Conservation (phyloP, 2,113 vertebrate genomes). For the Lophochroa leadbeateri region DNA sequence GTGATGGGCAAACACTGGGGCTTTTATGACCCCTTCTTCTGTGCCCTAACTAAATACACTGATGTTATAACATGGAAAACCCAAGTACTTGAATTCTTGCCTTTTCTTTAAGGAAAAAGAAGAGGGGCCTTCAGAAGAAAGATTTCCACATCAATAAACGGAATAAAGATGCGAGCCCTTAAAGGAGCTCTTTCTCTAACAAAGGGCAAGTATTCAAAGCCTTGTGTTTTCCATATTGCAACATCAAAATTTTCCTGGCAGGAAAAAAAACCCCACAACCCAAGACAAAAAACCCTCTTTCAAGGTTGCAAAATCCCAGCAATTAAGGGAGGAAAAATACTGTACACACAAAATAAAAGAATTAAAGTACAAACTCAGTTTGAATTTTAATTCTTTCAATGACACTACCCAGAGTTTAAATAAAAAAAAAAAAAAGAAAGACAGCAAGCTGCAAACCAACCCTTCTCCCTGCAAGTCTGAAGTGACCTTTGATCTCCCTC, state of each 20-base stretch:
- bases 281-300: slow-evolving; percentile 14
- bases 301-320: slow-evolving; percentile 29
- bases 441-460: background rate
- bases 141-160: slow-evolving; percentile 14
- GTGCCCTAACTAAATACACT: slow-evolving; percentile 45
- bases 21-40: slow-evolving; percentile 6
- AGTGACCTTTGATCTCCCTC: background rate
- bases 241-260: slow-evolving; percentile 67
- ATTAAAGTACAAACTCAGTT: slow-evolving; percentile 20
- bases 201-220: slow-evolving; percentile 57
- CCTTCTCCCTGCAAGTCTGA: background rate
- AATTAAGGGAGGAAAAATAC: slow-evolving; percentile 14
- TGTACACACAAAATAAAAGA: background rate
- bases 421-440: background rate
- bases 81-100: slow-evolving; percentile 32
- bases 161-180: slow-evolving; percentile 5
- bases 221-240: slow-evolving; percentile 48
- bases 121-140: slow-evolving; percentile 2
- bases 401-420: background rate
- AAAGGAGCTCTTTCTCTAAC: slow-evolving; percentile 30
- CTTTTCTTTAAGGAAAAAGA: slow-evolving; percentile 19
- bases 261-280: slow-evolving; percentile 22
- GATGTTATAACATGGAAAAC: slow-evolving; percentile 45
- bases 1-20: background rate
- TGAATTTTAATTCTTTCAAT: slow-evolving; percentile 1